phyloP scores from a whole-genome alignment of 2,113 vertebrate genomes.

The Xenus cinereus region DNA sequence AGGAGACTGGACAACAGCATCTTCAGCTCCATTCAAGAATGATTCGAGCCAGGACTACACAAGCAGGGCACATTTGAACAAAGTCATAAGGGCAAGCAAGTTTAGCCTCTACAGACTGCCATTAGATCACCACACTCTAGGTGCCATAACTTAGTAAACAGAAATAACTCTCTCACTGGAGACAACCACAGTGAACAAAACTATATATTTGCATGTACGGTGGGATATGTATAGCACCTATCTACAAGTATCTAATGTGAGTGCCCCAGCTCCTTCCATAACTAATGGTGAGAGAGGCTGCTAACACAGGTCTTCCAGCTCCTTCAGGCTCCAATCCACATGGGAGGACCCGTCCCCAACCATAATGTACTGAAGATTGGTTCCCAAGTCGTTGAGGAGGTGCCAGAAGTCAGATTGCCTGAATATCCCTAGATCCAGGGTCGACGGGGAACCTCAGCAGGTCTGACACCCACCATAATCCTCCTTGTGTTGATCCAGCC shows the following conservation, averaged over 20 bases:
- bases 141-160: background rate
- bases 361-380: background rate
- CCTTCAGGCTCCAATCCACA: background rate
- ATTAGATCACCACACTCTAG: background rate
- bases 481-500: background rate
- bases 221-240: fast-evolving
- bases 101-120: background rate
- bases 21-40: background rate
- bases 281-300: background rate
- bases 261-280: background rate
- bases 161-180: background rate
- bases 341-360: background rate
- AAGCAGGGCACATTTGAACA: background rate
- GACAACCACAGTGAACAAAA: background rate
- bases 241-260: fast-evolving
- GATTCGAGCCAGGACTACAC: background rate
- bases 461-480: background rate
- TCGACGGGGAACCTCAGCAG: background rate
- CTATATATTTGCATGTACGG: fast-evolving
- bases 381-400: background rate
- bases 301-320: background rate
- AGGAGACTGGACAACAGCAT: background rate
- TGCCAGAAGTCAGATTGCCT: background rate
- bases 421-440: background rate
- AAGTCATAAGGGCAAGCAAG: background rate